Evolutionary conservation across 2,113 vertebrate species (phyloP).

Genomic region (Passer domesticus): DNA sequence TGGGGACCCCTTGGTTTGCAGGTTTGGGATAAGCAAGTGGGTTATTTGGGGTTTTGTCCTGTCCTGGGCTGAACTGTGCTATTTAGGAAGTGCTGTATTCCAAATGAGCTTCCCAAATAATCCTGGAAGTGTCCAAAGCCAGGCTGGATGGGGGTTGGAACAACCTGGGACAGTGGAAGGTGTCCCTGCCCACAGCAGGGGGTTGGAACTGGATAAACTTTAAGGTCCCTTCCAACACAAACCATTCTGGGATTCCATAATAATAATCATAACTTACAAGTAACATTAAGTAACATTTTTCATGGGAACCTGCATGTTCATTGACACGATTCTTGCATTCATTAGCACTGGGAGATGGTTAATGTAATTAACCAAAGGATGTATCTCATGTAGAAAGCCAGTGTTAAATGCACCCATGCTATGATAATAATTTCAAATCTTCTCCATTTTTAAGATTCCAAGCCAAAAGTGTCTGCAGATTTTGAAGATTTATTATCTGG

Average conservation of each 20-base stretch:
- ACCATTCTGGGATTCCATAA: background rate
- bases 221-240: background rate
- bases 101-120: background rate
- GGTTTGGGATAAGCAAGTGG: background rate
- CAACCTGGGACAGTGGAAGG: background rate
- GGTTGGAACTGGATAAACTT: background rate
- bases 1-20: background rate
- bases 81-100: background rate
- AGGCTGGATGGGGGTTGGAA: rapidly evolving
- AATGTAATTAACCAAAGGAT: background rate
- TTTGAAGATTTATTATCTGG: constrained; percentile 95
- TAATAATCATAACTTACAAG: background rate
- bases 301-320: background rate
- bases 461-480: constrained; percentile 83
- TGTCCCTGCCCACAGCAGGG: background rate
- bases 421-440: background rate
- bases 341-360: background rate
- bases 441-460: constrained; percentile 76
- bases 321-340: too few relatives aligned
- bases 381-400: background rate
- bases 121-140: background rate
- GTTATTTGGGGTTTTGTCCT: background rate
- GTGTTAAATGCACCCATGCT: background rate
- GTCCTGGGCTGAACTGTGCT: background rate
- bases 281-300: background rate